Base-by-base conservation (phyloP, 2,888 invertebrate genomes). In the Tanypteryx hageni region DNA sequence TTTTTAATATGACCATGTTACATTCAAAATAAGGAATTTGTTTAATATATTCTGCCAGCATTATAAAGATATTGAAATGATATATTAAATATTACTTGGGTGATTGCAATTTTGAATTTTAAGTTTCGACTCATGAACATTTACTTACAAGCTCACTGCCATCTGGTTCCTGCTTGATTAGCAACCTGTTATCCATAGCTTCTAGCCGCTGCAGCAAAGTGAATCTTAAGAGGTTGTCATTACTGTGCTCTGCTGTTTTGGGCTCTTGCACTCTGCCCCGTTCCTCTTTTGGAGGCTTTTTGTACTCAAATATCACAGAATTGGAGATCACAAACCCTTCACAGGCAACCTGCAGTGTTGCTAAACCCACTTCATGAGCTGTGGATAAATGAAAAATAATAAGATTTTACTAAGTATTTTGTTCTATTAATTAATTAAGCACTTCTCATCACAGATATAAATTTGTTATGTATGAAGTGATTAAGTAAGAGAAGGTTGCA, bases 311-410 rank as follows among this genome's bases (percentile, higher is more conserved):
- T 94, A 98, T 98, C 93, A 98, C 98, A 93, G 98, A 97, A 95
- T 98, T 98, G 91, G 99, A 99, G 94, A 99, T 98, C 93, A 99
- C 97, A 94, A 97, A 97, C 82, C 98, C 98, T 93, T 98, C 98
- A 94, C 98, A 98, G 27, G 98, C 98, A 64, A 99, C 99, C 96
- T 99, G 98, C 91, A 99, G 95, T 0, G 98, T 98, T 61, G 98
- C 99, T 94, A 98, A 95, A 9, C 99, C 99, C 8, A 98, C 98
- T 94, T 98, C 98, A 94, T 99, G 99, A 81, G 98, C 99, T 98
- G 95, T 61, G 96, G 94, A 22, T 44, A 27, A 76, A 59, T 31
- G n/a, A 13, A 27, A 9, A 76, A 18, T n/a, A 22, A 68, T 27
- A 44, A 44, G 5, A 44, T 3, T 44, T 44, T 3, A 3, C 5